Base-by-base conservation (phyloP, 2,888 invertebrate genomes). In the Eurois occulta region DNA sequence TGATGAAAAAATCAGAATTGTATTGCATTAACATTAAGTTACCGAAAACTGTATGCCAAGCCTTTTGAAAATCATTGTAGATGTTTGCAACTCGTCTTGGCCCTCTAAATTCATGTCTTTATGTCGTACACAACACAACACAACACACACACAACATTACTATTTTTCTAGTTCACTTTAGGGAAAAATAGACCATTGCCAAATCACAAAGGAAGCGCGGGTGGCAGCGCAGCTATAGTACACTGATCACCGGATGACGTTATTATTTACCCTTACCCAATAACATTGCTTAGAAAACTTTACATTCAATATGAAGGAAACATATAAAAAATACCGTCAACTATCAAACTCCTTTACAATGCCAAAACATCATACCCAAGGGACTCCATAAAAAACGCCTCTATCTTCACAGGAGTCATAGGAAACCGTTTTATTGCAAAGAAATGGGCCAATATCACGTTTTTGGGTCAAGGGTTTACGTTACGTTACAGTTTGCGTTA, bases 391-490 rank as follows among this genome's bases (percentile, higher is more conserved):
- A 83, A 41, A 81, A 79, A 72, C 52, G 48, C 41, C n/a, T 83
- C 8, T 6, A 48, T 70, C 41, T 32, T 77, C 43, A 64, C 2
- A 64, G 52, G 35, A 28, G 46, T 74, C 70, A 78, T 78, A 46
- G 75, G 68, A 73, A 82, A 78, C 72, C 78, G 46, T 81, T 85
- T 78, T 75, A 77, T 70, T 69, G 46, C 18, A 68, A 80, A 68
- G 24, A 65, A 75, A 78, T 75, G 69, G 52, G 18, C 28, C 48
- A 71, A 69, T 81, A 66, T 71, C 46, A 64, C 32, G 62, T 72
- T 78, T 82, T 80, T 81, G 72, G 83, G 80, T 81, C 78, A 86
- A 77, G 70, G 73, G 68, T 79, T 75, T 43, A 32, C 38, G 62
- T 73, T 46, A 72, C 35, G n/a, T 35, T 60, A 77, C 32, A 35